phyloP scores from a whole-genome alignment of 2,797 vertebrate genomes.

The Syngnathus acus region DNA sequence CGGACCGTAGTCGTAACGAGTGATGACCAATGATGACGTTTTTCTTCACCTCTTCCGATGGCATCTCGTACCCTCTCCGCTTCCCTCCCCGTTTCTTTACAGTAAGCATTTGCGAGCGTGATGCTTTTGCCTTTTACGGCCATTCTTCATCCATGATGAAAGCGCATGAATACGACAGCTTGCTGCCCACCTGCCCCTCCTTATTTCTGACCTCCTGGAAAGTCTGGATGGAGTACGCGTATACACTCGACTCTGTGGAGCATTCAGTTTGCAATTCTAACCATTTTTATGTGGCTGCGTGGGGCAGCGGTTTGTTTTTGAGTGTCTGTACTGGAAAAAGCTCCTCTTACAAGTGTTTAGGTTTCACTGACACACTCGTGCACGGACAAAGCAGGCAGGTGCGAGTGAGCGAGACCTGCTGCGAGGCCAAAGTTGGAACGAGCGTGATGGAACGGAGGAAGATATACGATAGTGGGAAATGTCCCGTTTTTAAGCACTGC shows the following conservation, averaged over 20 bases:
- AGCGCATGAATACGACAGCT: slow-evolving; percentile 69
- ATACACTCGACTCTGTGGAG: slow-evolving; percentile 17
- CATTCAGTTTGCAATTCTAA: slow-evolving; percentile 32
- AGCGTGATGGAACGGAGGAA: slow-evolving; percentile 7
- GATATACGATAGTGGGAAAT: slow-evolving; percentile 39
- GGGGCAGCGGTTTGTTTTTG: slow-evolving; percentile 54
- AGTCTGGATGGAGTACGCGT: slow-evolving; percentile 16
- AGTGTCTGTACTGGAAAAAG: slow-evolving; percentile 51
- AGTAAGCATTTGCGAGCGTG: slow-evolving; percentile 76
- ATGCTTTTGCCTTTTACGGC: slow-evolving; percentile 83
- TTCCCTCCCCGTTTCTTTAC: slow-evolving; percentile 73
- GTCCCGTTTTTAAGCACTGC: slow-evolving; percentile 49
- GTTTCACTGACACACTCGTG: slow-evolving; percentile 25
- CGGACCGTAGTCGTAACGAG: neutral
- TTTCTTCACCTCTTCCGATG: slow-evolving; percentile 51
- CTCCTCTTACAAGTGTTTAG: slow-evolving; percentile 59
- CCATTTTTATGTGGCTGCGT: slow-evolving; percentile 6
- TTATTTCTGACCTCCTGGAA: slow-evolving; percentile 48
- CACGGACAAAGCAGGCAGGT: slow-evolving; percentile 43
- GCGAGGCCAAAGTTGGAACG: slow-evolving; percentile 18
- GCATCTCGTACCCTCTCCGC: slow-evolving; percentile 55
- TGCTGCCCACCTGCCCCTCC: slow-evolving; percentile 44
- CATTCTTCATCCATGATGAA: slow-evolving; percentile 80
- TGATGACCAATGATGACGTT: neutral
- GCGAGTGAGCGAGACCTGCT: slow-evolving; percentile 47